Conservation (phyloP, 1,140 invertebrate species). For the Phenacoccus solenopsis region DNA sequence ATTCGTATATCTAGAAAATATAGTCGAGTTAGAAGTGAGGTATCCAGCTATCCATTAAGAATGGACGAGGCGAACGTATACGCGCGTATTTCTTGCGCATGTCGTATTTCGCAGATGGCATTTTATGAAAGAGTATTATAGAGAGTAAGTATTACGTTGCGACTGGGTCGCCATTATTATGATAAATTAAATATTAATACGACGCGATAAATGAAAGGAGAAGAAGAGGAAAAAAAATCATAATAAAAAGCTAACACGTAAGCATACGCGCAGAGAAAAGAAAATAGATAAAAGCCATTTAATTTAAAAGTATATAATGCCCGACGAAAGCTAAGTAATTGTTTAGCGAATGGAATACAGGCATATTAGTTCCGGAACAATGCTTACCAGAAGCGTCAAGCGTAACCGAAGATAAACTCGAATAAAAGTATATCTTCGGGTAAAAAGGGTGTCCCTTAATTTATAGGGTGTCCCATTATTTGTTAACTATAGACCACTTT, state of each 20-base stretch:
- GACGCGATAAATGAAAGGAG: background rate
- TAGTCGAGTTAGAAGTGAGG: no score
- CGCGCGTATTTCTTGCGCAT: background rate
- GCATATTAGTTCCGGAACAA: constrained; percentile 15
- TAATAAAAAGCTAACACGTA: background rate
- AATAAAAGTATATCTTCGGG: constrained; percentile 17
- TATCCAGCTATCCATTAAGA: no score
- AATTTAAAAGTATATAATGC: constrained; percentile 17
- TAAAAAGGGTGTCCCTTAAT: constrained; percentile 7
- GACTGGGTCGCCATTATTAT: constrained; percentile 12
- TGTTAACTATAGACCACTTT: constrained; percentile 18
- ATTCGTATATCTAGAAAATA: no score
- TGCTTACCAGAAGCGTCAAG: constrained; percentile 14
- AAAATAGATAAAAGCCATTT: constrained; percentile 18
- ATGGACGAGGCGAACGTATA: background rate
- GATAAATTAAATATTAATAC: constrained; percentile 18
- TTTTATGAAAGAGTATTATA: background rate
- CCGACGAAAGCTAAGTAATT: constrained; percentile 17
- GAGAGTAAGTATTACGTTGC: no score
- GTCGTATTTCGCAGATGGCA: background rate
- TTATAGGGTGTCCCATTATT: constrained; percentile 16
- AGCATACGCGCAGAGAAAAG: background rate
- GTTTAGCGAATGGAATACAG: constrained; percentile 16
- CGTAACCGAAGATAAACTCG: constrained; percentile 17
- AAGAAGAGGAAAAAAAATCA: constrained; percentile 9